Conservation (phyloP, 2,113 vertebrate species). For the Engystomops pustulosus region DNA sequence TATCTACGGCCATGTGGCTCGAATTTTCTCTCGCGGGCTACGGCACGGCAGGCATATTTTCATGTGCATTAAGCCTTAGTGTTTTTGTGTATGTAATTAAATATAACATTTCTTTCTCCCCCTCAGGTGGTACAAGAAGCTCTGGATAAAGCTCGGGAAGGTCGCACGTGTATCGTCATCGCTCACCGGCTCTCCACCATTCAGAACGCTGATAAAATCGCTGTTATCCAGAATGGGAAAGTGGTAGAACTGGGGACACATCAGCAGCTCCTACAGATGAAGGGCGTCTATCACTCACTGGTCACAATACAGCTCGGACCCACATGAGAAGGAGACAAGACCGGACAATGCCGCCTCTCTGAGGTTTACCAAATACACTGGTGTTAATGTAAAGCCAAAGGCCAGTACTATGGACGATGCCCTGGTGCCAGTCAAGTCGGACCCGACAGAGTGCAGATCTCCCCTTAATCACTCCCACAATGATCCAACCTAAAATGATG, state of each 20-base stretch:
- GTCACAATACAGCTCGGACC: constrained; percentile 80
- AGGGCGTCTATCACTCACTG: constrained; percentile 84
- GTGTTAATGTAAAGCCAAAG: constrained; percentile 7
- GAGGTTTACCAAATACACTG: not conserved
- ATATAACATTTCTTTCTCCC: not conserved
- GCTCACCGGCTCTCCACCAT: constrained; percentile 93
- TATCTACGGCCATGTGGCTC: too few relatives aligned
- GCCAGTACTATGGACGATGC: not conserved
- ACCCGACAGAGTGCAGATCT: not conserved
- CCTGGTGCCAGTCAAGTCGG: not conserved
- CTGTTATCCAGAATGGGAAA: constrained; percentile 82
- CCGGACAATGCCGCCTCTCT: not conserved
- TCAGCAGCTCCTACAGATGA: constrained; percentile 86
- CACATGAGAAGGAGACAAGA: constrained; percentile 28
- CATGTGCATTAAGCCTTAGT: too few relatives aligned
- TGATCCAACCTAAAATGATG: too few relatives aligned
- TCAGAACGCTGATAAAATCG: constrained; percentile 88
- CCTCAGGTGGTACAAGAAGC: constrained; percentile 79
- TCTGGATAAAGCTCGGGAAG: not conserved
- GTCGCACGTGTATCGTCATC: constrained; percentile 88
- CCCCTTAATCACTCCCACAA: not conserved
- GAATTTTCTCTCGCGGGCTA: too few relatives aligned
- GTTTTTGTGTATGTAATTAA: not conserved
- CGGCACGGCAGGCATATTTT: too few relatives aligned
- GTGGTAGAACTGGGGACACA: constrained; percentile 87